These are phyloP conservation scores for Cheiracanthium punctorium DNA, from an alignment of 2,888 invertebrate genomes.

Conservation along the genomic window DNA sequence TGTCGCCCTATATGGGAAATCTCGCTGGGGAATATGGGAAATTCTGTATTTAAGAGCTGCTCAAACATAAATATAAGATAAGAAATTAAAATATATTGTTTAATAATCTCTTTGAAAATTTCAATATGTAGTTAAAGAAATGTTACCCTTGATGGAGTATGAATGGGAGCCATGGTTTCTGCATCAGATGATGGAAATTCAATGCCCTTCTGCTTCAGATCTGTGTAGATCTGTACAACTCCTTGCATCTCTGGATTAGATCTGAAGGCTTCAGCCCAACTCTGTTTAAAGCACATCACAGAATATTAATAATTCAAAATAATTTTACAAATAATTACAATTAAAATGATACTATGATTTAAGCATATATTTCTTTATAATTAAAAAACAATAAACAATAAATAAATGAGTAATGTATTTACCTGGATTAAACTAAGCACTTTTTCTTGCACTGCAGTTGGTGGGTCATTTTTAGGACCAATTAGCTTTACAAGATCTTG, in stretches of 20 bases:
- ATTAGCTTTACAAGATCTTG: constrained; percentile 83
- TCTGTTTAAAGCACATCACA: constrained; percentile 78
- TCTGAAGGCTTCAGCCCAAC: constrained; percentile 98
- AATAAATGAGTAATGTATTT: constrained; percentile 17
- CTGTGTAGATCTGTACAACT: constrained; percentile 95
- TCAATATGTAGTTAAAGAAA: background rate
- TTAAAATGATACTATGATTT: too few relatives aligned
- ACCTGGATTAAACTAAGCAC: constrained; percentile 93
- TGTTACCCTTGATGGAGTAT: constrained; percentile 86
- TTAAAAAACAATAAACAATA: background rate
- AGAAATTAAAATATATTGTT: too few relatives aligned
- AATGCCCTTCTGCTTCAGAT: constrained; percentile 94
- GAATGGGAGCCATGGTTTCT: constrained; percentile 94
- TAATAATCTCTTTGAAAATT: too few relatives aligned
- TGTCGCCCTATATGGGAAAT: too few relatives aligned
- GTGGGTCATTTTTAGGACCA: constrained; percentile 98
- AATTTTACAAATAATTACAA: too few relatives aligned
- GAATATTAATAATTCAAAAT: too few relatives aligned
- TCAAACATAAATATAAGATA: too few relatives aligned
- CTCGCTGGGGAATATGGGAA: too few relatives aligned
- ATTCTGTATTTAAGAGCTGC: too few relatives aligned
- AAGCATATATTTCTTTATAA: background rate
- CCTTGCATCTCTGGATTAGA: constrained; percentile 92
- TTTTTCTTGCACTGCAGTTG: constrained; percentile 96
- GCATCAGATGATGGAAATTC: constrained; percentile 98